phyloP scores from a whole-genome alignment of 2,888 invertebrate genomes.

The Zygaena filipendulae region DNA sequence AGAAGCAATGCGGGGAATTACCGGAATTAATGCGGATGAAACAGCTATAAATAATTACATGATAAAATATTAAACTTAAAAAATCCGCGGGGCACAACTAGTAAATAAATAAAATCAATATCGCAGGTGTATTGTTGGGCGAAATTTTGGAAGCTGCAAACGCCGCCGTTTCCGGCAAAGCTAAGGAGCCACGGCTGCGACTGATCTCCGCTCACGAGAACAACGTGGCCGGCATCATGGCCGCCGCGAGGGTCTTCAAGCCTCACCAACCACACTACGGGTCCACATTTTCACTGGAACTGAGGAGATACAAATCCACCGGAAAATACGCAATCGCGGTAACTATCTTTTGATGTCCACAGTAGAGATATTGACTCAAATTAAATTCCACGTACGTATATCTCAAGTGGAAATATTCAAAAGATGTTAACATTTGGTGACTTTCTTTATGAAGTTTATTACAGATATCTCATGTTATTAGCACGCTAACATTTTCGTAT shows the following conservation, averaged over 20 bases:
- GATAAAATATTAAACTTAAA: too few relatives aligned
- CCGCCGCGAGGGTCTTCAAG: conserved; percentile 62
- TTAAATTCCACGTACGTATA: too few relatives aligned
- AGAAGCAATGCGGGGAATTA: too few relatives aligned
- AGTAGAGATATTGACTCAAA: too few relatives aligned
- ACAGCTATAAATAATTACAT: too few relatives aligned
- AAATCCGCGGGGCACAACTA: conserved; percentile 4
- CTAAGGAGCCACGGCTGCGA: conserved; percentile 43
- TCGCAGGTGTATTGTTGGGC: conserved; percentile 54
- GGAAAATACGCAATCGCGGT: conserved; percentile 56
- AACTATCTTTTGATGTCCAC: conserved; percentile 15
- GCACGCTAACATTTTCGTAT: too few relatives aligned
- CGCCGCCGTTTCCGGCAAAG: conserved; percentile 41
- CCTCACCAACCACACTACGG: conserved; percentile 70
- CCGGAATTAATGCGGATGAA: too few relatives aligned
- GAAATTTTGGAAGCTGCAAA: conserved; percentile 58
- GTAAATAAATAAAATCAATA: conserved; percentile 2
- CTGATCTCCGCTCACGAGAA: conserved; percentile 73
- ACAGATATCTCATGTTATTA: too few relatives aligned
- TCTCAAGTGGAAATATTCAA: too few relatives aligned
- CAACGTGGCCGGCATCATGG: conserved; percentile 70
- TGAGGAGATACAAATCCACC: conserved; percentile 34
- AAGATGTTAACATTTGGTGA: too few relatives aligned
- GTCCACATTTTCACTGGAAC: conserved; percentile 63
- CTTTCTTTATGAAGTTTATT: too few relatives aligned